Evolutionary conservation across 30 jellyfish, hydroid and myxozoan species (phyloP).

Genomic region (Phacellophora camtschatica): DNA sequence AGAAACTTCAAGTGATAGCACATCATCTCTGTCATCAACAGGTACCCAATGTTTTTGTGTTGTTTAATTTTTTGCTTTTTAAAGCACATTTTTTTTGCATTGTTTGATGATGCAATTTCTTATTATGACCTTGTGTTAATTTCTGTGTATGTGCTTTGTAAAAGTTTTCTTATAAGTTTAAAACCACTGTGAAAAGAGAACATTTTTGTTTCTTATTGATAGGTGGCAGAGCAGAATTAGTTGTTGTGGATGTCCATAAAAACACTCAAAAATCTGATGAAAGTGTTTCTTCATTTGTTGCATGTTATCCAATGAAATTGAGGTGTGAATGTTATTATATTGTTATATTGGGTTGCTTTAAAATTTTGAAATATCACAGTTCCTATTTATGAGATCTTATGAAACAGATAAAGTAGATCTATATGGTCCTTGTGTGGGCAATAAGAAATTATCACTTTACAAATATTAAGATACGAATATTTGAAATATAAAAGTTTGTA

Average conservation of each 20-base stretch:
- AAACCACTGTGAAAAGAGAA: too few relatives aligned
- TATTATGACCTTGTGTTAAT: too few relatives aligned
- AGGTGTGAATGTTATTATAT: not conserved
- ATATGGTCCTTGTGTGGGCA: too few relatives aligned
- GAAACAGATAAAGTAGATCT: too few relatives aligned
- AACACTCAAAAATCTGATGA: not conserved
- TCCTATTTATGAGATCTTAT: too few relatives aligned
- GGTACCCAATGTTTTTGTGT: not conserved
- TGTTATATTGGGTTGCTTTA: too few relatives aligned
- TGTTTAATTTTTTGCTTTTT: not conserved
- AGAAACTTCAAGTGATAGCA: not conserved
- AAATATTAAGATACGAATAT: too few relatives aligned
- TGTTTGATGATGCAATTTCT: not conserved
- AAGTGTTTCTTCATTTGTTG: not conserved
- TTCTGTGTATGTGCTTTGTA: too few relatives aligned
- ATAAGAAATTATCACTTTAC: too few relatives aligned
- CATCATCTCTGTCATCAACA: slow-evolving; percentile 28
- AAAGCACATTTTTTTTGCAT: not conserved
- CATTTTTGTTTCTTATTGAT: not conserved
- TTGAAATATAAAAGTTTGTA: too few relatives aligned
- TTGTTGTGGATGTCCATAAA: slow-evolving; percentile 76
- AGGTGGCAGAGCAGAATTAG: slow-evolving; percentile 71
- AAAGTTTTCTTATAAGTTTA: too few relatives aligned
- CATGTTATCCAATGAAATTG: not conserved
- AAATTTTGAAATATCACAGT: too few relatives aligned